A percentile compares a stretch with the other conserved stretches of the same genome.
Conservation (phyloP, 2,888 invertebrate genomes). For the Epistrophella euchroma region DNA sequence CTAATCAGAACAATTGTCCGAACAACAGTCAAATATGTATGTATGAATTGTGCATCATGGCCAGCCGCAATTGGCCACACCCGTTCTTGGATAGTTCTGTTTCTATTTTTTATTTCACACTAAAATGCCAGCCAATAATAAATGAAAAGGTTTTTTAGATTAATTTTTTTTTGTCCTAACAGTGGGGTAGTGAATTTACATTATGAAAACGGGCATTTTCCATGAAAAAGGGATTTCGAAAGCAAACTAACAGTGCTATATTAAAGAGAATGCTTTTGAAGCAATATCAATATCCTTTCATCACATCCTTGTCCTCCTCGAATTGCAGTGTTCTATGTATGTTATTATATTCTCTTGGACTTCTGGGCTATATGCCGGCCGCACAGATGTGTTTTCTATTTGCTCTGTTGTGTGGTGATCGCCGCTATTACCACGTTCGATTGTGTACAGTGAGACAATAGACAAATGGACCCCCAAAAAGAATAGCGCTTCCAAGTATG, state of each 20-base stretch:
- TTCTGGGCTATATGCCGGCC: conserved; percentile 8
- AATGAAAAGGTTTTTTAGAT: conserved; percentile 33
- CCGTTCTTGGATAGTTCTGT: not conserved
- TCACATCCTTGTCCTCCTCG: conserved; percentile 1
- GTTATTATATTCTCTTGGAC: not conserved
- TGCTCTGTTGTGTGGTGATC: conserved; percentile 18
- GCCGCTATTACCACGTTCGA: conserved; percentile 28
- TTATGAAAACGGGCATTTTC: conserved; percentile 38
- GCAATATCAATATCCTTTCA: conserved; percentile 56
- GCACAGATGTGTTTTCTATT: not conserved
- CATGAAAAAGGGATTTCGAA: conserved; percentile 6
- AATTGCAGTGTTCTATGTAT: no score
- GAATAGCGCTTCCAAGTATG: conserved; percentile 24
- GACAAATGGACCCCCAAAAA: conserved; percentile 33
- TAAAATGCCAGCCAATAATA: conserved; percentile 49
- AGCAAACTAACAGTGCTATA: not conserved
- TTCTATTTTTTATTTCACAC: conserved; percentile 31
- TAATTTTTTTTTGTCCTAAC: not conserved
- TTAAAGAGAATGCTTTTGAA: conserved; percentile 29
- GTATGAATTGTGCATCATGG: conserved; percentile 5
- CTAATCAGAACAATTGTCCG: conserved; percentile 14
- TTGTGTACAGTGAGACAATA: conserved; percentile 47
- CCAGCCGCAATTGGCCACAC: not conserved
- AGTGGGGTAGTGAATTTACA: conserved; percentile 43
- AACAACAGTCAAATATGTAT: not conserved